Percentiles rank a stretch among this genome's conserved stretches.
phyloP scores from a whole-genome alignment of 2,888 invertebrate species.

The Taphrorychus bicolor region DNA sequence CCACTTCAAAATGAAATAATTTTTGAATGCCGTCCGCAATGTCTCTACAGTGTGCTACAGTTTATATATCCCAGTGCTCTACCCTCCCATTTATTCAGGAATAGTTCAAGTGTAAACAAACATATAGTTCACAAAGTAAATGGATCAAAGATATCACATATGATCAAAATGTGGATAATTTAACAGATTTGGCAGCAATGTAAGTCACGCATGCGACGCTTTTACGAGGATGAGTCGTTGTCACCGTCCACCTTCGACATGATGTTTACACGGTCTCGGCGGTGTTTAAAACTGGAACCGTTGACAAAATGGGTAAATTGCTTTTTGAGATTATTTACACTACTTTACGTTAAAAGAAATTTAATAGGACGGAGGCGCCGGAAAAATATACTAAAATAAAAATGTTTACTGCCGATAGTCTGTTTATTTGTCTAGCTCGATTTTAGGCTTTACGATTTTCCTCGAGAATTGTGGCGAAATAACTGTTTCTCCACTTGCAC shows the following conservation, averaged over 20 bases:
- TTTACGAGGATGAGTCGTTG: conserved; percentile 45
- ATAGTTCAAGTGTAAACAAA: no score
- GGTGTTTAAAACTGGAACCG: conserved; percentile 58
- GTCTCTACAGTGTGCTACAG: no score
- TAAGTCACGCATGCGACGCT: conserved; percentile 53
- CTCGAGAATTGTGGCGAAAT: conserved; percentile 33
- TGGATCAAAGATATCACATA: no score
- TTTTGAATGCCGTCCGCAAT: no score
- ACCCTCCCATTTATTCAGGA: no score
- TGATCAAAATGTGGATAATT: no score
- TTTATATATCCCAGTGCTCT: no score
- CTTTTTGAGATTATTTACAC: conserved; percentile 57
- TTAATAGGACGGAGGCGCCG: conserved; percentile 55
- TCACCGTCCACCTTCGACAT: conserved; percentile 48
- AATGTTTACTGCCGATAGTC: conserved; percentile 49
- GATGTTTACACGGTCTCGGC: conserved; percentile 56
- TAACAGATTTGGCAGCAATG: conserved; percentile 59
- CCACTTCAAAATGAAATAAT: no score
- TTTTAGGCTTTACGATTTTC: conserved; percentile 33
- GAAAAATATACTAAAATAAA: conserved; percentile 54
- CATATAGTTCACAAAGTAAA: no score
- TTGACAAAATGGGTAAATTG: conserved; percentile 61
- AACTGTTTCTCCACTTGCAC: conserved; percentile 32
- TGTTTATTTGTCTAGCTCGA: conserved; percentile 47
- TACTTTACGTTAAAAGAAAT: conserved; percentile 55